These are phyloP conservation scores for Glyptemys insculpta DNA, from an alignment of 2,797 vertebrate genomes.

Conservation along the genomic window DNA sequence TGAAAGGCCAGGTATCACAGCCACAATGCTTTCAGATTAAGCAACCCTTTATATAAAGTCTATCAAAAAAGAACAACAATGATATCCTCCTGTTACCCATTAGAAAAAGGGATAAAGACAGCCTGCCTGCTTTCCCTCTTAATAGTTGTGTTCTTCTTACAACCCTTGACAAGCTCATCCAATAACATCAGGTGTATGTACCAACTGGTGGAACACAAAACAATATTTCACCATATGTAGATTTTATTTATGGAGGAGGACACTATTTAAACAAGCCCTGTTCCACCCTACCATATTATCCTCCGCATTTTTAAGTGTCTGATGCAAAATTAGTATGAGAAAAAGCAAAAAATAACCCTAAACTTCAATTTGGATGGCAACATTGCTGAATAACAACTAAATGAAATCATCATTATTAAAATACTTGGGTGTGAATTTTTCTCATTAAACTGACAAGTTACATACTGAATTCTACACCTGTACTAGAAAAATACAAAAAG, in stretches of 20 bases:
- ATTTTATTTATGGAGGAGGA: background rate
- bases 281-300: background rate
- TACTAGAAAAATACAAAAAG: background rate
- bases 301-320: background rate
- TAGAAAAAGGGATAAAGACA: constrained; percentile 6
- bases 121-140: background rate
- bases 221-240: background rate
- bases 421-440: background rate
- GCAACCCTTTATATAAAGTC: background rate
- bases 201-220: background rate
- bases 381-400: background rate
- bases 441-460: background rate
- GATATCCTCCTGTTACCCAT: background rate
- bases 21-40: background rate
- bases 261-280: background rate
- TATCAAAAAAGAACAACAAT: background rate
- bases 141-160: background rate
- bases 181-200: background rate
- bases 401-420: background rate
- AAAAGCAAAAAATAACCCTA: background rate
- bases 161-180: background rate
- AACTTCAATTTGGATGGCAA: background rate
- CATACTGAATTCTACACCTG: background rate
- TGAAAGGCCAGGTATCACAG: background rate
- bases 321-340: background rate